Conservation (phyloP, 2,888 invertebrate genomes). For the Latheticus oryzae region DNA sequence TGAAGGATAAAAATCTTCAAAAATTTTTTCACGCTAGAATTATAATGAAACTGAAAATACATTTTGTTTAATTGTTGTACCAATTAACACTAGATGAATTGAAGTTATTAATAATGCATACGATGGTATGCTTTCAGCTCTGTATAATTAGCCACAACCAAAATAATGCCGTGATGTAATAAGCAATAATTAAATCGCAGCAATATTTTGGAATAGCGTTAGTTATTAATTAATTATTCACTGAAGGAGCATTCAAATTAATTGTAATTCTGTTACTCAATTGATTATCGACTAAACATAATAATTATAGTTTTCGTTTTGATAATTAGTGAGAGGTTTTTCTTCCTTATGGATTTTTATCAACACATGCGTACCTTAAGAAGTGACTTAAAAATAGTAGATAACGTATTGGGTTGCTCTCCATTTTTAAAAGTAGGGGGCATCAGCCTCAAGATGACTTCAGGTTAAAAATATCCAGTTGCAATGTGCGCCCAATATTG, state of each 20-base stretch:
- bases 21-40: too few relatives aligned
- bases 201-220: conserved; percentile 3
- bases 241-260: conserved; percentile 16
- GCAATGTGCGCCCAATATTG: conserved; percentile 41
- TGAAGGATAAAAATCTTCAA: too few relatives aligned
- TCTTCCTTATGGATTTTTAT: conserved; percentile 3
- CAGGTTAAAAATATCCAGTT: conserved; percentile 38
- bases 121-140: conserved; percentile 10
- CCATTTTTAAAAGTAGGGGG: conserved; percentile 38
- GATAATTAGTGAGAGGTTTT: conserved; percentile 11
- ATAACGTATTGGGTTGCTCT: conserved; percentile 34
- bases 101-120: conserved; percentile 13
- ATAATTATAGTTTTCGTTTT: conserved; percentile 24
- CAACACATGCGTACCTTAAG: conserved; percentile 25
- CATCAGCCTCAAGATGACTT: conserved; percentile 40
- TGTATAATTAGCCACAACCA: conserved; percentile 14
- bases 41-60: background rate
- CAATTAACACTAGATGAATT: conserved; percentile 17
- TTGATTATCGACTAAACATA: conserved; percentile 12
- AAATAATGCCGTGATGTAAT: too few relatives aligned
- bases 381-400: conserved; percentile 33
- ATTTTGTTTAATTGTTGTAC: conserved; percentile 6
- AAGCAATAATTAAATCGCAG: conserved; percentile 5
- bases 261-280: too few relatives aligned
- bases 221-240: conserved; percentile 17